These are phyloP conservation scores for Craseonycteris thonglongyai DNA, from an alignment of 2,113 vertebrate species.

Conservation along the genomic window DNA sequence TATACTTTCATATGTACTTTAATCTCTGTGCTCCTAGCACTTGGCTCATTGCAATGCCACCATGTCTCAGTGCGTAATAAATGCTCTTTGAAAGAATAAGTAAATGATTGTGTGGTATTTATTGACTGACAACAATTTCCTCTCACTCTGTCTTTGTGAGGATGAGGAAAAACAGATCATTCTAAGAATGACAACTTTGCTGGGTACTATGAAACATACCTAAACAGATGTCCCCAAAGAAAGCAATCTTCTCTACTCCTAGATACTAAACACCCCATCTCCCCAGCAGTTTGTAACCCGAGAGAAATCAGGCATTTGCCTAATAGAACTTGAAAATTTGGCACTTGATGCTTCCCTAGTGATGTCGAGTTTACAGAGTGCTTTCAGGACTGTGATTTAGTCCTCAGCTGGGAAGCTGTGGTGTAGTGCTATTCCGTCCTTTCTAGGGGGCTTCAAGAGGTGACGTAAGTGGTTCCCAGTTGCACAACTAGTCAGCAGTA, in stretches of 20 bases:
- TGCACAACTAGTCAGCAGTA: no score
- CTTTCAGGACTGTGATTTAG: not conserved
- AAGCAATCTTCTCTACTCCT: not conserved
- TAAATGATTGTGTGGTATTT: not conserved
- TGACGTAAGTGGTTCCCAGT: not conserved
- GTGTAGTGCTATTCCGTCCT: not conserved
- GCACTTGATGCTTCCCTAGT: not conserved
- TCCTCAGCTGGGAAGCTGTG: not conserved
- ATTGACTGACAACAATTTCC: not conserved
- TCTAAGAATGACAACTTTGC: not conserved
- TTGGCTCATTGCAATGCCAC: not conserved
- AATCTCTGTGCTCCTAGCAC: not conserved
- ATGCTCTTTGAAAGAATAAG: not conserved
- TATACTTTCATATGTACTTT: no score
- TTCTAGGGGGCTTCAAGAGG: not conserved
- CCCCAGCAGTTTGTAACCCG: not conserved
- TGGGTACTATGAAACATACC: not conserved
- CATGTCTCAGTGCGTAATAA: not conserved
- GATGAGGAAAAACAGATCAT: conserved; percentile 11
- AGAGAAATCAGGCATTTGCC: not conserved
- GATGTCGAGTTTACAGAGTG: not conserved
- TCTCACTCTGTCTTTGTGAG: not conserved
- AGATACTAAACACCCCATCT: not conserved
- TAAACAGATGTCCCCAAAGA: not conserved
- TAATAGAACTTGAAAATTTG: not conserved